Percentiles rank a stretch among this genome's conserved stretches.
These are phyloP conservation scores for Salvelinus fontinalis DNA, from an alignment of 2,113 vertebrate genomes.

Conservation along the genomic window DNA sequence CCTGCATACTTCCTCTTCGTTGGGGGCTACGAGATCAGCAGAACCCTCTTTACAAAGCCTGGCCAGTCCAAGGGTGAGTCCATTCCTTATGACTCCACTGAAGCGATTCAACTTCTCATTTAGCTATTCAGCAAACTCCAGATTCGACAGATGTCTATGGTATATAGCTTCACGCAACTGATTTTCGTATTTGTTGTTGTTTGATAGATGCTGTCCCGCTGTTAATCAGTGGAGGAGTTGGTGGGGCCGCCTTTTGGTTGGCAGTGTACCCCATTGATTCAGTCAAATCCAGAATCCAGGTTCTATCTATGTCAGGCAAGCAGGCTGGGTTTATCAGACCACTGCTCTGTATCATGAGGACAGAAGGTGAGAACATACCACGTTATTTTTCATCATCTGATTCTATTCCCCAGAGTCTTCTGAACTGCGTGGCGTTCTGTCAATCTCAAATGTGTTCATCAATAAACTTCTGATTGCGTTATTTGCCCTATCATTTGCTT, in stretches of 20 bases:
- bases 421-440: no score
- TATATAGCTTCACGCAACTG: no score
- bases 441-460: no score
- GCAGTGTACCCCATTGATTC: constrained; percentile 62
- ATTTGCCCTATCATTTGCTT: no score
- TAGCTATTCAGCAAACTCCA: no score
- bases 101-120: background rate
- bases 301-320: constrained; percentile 42
- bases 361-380: constrained; percentile 43
- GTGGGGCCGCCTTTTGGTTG: constrained; percentile 54
- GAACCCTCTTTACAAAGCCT: constrained; percentile 38
- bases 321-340: constrained; percentile 48
- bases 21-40: constrained; percentile 58
- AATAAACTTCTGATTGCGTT: no score
- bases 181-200: no score
- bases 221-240: constrained; percentile 54
- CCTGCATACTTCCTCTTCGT: constrained; percentile 67
- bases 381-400: no score
- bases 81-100: background rate
- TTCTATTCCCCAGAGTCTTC: no score
- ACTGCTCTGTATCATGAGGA: constrained; percentile 44
- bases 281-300: constrained; percentile 63
- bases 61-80: constrained; percentile 46
- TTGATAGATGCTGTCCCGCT: constrained; percentile 46
- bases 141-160: no score